Conservation (phyloP, 2,113 vertebrate species). For the Trematomus loennbergii region DNA sequence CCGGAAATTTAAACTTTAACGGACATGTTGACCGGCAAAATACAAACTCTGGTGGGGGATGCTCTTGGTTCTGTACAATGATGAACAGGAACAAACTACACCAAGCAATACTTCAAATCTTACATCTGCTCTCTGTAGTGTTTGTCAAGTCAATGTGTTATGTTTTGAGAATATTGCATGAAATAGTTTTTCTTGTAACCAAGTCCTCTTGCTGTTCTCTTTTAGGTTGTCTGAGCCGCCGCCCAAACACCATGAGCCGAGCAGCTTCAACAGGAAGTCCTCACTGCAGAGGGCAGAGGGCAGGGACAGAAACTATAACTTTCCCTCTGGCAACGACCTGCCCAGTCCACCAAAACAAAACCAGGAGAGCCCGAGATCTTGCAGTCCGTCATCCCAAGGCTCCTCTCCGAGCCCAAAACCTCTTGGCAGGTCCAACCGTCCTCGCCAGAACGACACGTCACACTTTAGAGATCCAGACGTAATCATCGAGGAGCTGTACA, state of each 20-base stretch:
- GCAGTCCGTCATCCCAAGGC: not conserved
- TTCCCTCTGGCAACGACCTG: conserved; percentile 12
- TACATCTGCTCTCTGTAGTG: too few relatives aligned
- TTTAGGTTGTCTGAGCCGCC: conserved; percentile 24
- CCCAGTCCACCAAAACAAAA: not conserved
- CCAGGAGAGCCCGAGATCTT: conserved; percentile 30
- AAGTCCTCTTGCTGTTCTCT: not conserved
- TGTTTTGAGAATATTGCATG: too few relatives aligned
- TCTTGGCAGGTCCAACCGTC: not conserved
- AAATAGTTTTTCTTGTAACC: not conserved
- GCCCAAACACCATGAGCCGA: not conserved
- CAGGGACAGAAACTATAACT: conserved; percentile 8
- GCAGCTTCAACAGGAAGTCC: conserved; percentile 10
- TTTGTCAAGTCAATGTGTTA: too few relatives aligned
- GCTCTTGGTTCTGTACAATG: too few relatives aligned
- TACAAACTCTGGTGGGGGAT: too few relatives aligned
- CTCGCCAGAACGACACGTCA: not conserved
- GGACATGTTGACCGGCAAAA: too few relatives aligned
- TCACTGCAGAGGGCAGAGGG: not conserved
- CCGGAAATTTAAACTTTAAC: too few relatives aligned
- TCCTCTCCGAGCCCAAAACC: conserved; percentile 1
- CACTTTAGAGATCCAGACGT: conserved; percentile 75
- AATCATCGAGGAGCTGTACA: conserved; percentile 88
- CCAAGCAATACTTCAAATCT: too few relatives aligned
- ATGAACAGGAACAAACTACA: too few relatives aligned